Conservation (phyloP, 2,113 vertebrate genomes). For the Phalacrocorax carbo region DNA sequence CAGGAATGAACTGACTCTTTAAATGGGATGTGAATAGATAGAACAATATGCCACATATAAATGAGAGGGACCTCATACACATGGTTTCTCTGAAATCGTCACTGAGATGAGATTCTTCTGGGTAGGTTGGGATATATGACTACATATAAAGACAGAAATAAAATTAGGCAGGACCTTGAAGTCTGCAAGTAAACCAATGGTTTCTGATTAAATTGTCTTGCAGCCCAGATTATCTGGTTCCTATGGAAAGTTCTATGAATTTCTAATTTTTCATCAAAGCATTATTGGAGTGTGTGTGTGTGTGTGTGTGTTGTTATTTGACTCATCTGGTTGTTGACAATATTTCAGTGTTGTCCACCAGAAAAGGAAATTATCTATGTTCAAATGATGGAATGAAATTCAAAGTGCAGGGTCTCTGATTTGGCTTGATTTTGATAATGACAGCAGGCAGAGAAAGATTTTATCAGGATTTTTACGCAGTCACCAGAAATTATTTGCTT, state of each 20-base stretch:
- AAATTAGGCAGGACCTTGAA: not conserved
- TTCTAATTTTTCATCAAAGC: not conserved
- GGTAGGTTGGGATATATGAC: not conserved
- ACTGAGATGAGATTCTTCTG: not conserved
- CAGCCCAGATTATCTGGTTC: not conserved
- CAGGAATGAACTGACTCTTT: not conserved
- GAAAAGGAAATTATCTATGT: not conserved
- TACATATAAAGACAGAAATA: not conserved
- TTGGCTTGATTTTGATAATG: not conserved
- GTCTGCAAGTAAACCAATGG: not conserved
- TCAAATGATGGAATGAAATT: not conserved
- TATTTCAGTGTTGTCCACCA: not conserved
- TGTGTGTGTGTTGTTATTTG: not conserved
- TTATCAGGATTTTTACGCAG: not conserved
- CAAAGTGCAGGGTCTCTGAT: not conserved
- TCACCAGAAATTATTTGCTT: not conserved
- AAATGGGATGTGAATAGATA: not conserved
- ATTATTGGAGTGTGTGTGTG: not conserved
- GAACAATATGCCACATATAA: not conserved
- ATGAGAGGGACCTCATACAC: not conserved
- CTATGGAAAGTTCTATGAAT: not conserved
- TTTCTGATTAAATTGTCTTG: not conserved
- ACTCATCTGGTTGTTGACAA: not conserved
- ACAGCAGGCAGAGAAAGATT: not conserved
- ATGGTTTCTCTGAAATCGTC: not conserved